These are phyloP conservation scores for Toxotes lorentzi DNA, from an alignment of 2,797 vertebrate genomes.

Conservation along the genomic window DNA sequence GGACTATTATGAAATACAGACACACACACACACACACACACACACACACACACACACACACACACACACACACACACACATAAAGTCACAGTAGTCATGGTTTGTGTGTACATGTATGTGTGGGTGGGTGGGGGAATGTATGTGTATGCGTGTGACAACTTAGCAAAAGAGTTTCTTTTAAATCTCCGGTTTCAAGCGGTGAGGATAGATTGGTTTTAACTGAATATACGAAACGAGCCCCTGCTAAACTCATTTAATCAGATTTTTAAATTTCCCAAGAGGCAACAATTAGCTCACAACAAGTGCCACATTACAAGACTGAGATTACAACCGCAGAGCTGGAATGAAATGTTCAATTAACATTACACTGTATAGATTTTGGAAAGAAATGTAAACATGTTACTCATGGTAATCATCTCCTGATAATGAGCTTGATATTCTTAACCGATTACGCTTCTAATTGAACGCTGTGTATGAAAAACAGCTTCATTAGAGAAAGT, in stretches of 20 bases:
- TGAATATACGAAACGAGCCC: slow-evolving; percentile 39
- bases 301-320: slow-evolving; percentile 21
- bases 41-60: neutral
- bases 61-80: neutral
- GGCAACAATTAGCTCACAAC: slow-evolving; percentile 59
- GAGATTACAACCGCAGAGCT: slow-evolving; percentile 31
- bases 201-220: slow-evolving; percentile 54
- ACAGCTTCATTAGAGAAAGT: neutral
- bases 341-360: slow-evolving; percentile 48
- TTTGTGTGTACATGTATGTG: slow-evolving; percentile 28
- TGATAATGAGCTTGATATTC: slow-evolving; percentile 14
- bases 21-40: slow-evolving; percentile 15
- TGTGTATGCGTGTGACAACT: slow-evolving; percentile 17
- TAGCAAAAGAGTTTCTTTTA: slow-evolving; percentile 40
- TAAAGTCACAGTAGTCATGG: slow-evolving; percentile 10
- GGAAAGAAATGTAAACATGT: slow-evolving; percentile 46
- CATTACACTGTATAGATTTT: slow-evolving; percentile 13
- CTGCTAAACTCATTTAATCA: slow-evolving; percentile 59
- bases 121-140: slow-evolving; percentile 4
- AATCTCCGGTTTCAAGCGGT: slow-evolving; percentile 55
- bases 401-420: neutral
- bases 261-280: slow-evolving; percentile 59
- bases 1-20: slow-evolving; percentile 47
- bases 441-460: neutral
- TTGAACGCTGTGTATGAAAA: slow-evolving; percentile 5